These are phyloP conservation scores for Sarcophaga variegata DNA, from an alignment of 2,888 invertebrate species.

Conservation along the genomic window DNA sequence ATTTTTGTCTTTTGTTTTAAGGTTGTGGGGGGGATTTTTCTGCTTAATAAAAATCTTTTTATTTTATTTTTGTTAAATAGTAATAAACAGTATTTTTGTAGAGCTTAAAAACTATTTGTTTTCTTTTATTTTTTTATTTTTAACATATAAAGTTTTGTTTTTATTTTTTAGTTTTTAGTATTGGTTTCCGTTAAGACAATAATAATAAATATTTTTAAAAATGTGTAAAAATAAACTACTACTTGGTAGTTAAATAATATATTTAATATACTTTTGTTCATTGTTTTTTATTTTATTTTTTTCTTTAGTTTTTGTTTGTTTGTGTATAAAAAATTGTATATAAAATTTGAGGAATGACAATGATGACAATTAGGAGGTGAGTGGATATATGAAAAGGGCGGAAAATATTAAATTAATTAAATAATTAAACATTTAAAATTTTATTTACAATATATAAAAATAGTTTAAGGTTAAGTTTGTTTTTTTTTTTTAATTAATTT, in stretches of 20 bases:
- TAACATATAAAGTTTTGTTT: conserved; percentile 35
- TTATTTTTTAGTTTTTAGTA: conserved; percentile 58
- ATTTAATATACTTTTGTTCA: conserved; percentile 30
- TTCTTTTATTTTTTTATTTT: neutral
- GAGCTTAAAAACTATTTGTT: no score
- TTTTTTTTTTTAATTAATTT: conserved; percentile 43
- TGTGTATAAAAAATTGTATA: conserved; percentile 2
- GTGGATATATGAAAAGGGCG: neutral
- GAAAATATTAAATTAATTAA: neutral
- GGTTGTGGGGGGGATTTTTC: neutral
- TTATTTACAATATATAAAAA: conserved; percentile 48
- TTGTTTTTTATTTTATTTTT: neutral
- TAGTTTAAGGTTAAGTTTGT: conserved; percentile 31
- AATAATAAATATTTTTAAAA: neutral
- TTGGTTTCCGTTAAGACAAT: no score
- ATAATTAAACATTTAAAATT: conserved; percentile 36
- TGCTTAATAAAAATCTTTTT: neutral
- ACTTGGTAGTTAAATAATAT: conserved; percentile 36
- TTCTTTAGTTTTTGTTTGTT: no score
- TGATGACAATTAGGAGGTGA: no score
- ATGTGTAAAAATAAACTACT: conserved; percentile 41
- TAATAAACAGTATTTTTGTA: no score
- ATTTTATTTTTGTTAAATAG: neutral
- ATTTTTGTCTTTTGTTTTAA: conserved; percentile 65
- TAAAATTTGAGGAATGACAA: conserved; percentile 37